phyloP scores from a whole-genome alignment of 2,113 vertebrate species.

The Pollachius pollachius region DNA sequence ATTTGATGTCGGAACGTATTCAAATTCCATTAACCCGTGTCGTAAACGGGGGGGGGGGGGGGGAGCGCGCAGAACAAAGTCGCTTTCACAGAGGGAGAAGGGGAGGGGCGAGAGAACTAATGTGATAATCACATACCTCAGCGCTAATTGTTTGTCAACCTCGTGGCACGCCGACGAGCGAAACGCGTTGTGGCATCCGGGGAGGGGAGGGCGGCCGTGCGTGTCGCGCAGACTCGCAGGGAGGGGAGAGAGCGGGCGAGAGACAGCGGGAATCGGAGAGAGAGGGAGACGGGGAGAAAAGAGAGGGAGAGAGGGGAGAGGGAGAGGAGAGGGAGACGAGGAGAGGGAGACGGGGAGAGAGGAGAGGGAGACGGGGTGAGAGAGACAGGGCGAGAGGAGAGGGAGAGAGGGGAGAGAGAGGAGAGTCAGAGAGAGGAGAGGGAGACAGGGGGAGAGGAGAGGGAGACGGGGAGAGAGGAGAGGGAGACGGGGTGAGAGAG shows the following conservation, averaged over 20 bases:
- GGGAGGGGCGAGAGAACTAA: neutral
- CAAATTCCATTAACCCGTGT: conserved; percentile 59
- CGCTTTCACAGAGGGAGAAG: conserved; percentile 20
- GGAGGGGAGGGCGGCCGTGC: too few species aligned
- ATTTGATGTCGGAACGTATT: conserved; percentile 47
- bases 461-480: too few species aligned
- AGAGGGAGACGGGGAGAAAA: too few species aligned
- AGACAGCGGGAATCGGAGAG: too few species aligned
- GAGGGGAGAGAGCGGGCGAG: too few species aligned
- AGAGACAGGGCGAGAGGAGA: too few species aligned
- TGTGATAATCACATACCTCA: conserved; percentile 43
- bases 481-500: too few species aligned
- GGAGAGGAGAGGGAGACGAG: too few species aligned
- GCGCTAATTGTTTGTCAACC: conserved; percentile 30
- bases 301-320: too few species aligned
- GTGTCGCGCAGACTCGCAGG: too few species aligned
- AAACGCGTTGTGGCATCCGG: too few species aligned
- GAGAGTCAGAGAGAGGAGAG: neutral
- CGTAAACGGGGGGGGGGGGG: conserved; percentile 18
- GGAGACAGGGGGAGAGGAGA: too few species aligned
- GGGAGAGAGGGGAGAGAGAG: neutral
- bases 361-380: neutral
- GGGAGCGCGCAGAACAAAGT: conserved; percentile 20
- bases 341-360: neutral
- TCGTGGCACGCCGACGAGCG: neutral